Evolutionary conservation across 2,113 vertebrate species (phyloP).

Genomic region (Abramis brama): DNA sequence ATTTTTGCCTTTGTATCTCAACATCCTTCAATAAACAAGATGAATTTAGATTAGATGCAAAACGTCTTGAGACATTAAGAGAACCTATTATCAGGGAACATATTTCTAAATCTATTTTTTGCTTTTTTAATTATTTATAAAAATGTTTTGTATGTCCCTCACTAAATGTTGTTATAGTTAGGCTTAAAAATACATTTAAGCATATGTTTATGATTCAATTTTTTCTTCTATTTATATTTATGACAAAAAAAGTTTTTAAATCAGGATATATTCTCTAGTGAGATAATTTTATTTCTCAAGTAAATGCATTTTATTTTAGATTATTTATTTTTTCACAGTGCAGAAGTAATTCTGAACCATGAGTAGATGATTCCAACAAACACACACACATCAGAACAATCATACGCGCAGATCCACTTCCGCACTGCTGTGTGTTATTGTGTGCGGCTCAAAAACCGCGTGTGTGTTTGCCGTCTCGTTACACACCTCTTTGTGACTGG

Average conservation of each 20-base stretch:
- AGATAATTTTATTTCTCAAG: not conserved
- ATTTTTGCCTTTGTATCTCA: not conserved
- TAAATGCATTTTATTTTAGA: not conserved
- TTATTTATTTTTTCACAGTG: not conserved
- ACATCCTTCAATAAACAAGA: not conserved
- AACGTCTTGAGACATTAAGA: not conserved
- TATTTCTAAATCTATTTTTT: not conserved
- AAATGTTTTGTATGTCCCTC: not conserved
- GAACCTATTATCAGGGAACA: not conserved
- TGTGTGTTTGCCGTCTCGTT: not conserved
- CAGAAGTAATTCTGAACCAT: not conserved
- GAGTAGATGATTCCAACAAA: not conserved
- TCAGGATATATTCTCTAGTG: not conserved
- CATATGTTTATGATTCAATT: not conserved
- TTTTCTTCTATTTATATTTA: not conserved
- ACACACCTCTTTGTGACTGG: constrained; percentile 92
- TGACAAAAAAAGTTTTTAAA: too few relatives aligned
- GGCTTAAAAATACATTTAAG: not conserved
- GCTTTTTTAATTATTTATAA: not conserved
- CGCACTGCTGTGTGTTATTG: not conserved
- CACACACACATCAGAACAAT: not conserved
- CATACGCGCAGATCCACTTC: not conserved
- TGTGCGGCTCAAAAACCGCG: not conserved
- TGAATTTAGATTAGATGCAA: not conserved
- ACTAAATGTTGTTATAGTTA: not conserved